Evolutionary conservation across 2,797 vertebrate species (phyloP), one percentile per base, ranked within the genome.

Genomic region (Gymnoscopelus microlampas): DNA sequence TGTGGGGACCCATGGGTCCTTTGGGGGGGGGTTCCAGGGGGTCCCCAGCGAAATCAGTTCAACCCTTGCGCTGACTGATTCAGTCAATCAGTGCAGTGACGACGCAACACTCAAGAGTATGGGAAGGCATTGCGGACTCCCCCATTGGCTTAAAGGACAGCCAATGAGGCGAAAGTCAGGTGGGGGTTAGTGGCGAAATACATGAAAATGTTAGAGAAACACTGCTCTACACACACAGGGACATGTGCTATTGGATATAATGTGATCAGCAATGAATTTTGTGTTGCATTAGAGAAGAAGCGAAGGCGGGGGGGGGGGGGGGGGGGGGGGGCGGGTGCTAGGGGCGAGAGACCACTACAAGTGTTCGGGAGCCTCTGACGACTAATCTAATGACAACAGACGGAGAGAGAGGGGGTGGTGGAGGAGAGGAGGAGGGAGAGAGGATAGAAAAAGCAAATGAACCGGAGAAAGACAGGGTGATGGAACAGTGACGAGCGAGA

Each of bases 201-300:
- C 19, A 19, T 19, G 19, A 19, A 19, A 19, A 19, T 19, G 19
- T 19, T 19, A 1, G 19, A 19, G 19, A 19, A 19, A 19, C 19
- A 19, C 19, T 19, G 19, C 19, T 19, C 19, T 19, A 19, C 26
- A 29, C 26, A 29, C 1, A 29, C 26, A 2, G 26, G 26, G 3
- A 29, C 39, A 44, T 44, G 9, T 93, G 92, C 94, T 94, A 95
- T 95, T 96, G 95, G 95, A 96, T 95, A 95, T 97, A 97, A 98
- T 98, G 95, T 96, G 96, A 98, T 97, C 97, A 96, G 95, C 98
- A 98, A 98, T 98, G 96, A 98, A 98, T 98, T 98, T 98, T 97
- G 96, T 94, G 96, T 97, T 97, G 97, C 96, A 97, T 98, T 97
- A 98, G 95, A 88, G 68, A 78, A 69, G 63, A 7, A 47, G 78